Base-by-base conservation (phyloP, 1,140 invertebrate genomes). In the Eriosoma lanigerum region DNA sequence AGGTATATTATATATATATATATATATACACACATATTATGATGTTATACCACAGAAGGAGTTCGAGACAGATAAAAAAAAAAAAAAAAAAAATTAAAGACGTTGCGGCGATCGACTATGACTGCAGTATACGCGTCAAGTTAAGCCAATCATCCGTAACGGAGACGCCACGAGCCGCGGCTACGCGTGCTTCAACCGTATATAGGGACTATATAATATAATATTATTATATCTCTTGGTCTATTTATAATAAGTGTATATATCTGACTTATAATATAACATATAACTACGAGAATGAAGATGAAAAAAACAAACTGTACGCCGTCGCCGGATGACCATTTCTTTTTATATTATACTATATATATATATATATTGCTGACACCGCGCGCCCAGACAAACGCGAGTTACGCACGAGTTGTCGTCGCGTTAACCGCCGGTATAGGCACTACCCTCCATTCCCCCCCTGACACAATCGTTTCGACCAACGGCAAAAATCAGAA, bases 251-350 rank as follows among this genome's bases (percentile, higher is more conserved):
- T 38, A 38, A 4, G 8, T 38, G 32, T n/a, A 24, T 21, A 58
- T 56, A 56, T 29, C 29, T 19, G 62, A 12, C n/a, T 46, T 26
- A 24, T 60, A 26, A 60, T 60, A 48, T 17, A 58, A 13, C 15
- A 24, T 58, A 58, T 3, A 21, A 6, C n/a, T n/a, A n/a, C 54
- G 72, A 4, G 32, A 29, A 52, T n/a, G n/a, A n/a, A n/a, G n/a
- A 52, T 29, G 32, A 76, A 76, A 76, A n/a, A 78, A 62, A 78
- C 75, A 78, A 78, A 78, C 56, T 60, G 75, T 58, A 38, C 75
- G 54, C 44, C 54, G 29, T 1, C n/a, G 50, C 32, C 12, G 32
- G 73, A 62, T 78, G 75, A 78, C 75, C 75, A 48, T 17, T 24
- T 62, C 62, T 78, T 76, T 76, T 75, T 38, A 4, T 38, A 4